Evolutionary conservation across 2,888 invertebrate species (phyloP).

Genomic region (Xylota sylvarum): DNA sequence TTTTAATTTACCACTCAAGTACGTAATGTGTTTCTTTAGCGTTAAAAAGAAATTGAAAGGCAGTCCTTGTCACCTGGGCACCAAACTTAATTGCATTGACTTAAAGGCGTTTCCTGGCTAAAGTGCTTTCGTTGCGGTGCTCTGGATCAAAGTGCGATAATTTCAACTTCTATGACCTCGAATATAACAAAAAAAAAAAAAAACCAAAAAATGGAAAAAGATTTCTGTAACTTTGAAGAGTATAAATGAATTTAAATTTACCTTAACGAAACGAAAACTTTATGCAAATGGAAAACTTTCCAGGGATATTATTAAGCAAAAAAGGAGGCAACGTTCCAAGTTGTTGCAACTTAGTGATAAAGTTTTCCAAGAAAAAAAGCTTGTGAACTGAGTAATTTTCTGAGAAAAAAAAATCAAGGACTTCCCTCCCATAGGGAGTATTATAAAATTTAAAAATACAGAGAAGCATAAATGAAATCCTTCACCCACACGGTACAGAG

Average conservation of each 20-base stretch:
- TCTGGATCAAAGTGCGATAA: slow-evolving; percentile 49
- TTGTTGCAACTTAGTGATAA: slow-evolving; percentile 16
- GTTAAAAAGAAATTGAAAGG: slow-evolving; percentile 57
- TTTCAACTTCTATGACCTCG: slow-evolving; percentile 32
- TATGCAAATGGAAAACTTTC: slow-evolving; percentile 68
- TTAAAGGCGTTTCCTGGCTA: slow-evolving; percentile 30
- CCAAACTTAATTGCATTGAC: slow-evolving; percentile 59
- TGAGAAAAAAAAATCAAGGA: slow-evolving; percentile 35
- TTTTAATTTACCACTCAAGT: slow-evolving; percentile 67
- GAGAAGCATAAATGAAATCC: no score
- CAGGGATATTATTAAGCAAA: slow-evolving; percentile 35
- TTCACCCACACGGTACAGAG: no score
- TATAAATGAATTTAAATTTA: slow-evolving; percentile 68
- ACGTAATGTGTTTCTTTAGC: slow-evolving; percentile 52
- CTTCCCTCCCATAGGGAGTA: not conserved
- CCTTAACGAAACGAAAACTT: slow-evolving; percentile 64
- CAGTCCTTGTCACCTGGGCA: slow-evolving; percentile 69
- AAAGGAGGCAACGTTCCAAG: slow-evolving; percentile 23
- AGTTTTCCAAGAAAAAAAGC: slow-evolving; percentile 18
- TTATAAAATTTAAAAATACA: no score
- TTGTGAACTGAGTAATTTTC: slow-evolving; percentile 29
- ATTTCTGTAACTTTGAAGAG: slow-evolving; percentile 54
- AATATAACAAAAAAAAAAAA: slow-evolving; percentile 23
- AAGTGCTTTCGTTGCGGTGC: slow-evolving; percentile 40
- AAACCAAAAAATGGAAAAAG: not conserved